phyloP scores from a whole-genome alignment of 2,888 invertebrate genomes.

The Neoaliturus tenellus region DNA sequence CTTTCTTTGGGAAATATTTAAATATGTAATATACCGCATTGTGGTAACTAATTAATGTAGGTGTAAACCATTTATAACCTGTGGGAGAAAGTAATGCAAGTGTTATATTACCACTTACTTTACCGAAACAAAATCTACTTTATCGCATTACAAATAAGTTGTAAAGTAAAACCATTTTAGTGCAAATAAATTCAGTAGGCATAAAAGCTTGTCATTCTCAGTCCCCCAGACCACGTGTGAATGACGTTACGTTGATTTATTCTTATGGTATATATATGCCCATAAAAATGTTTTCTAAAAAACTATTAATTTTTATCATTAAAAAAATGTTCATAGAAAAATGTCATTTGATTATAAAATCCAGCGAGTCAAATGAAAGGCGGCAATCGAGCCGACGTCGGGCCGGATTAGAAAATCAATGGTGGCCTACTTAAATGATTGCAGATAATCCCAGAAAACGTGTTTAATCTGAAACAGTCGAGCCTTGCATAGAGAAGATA shows the following conservation, averaged over 20 bases:
- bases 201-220: too few relatives aligned
- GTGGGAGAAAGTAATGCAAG: too few relatives aligned
- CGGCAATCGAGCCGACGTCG: background rate
- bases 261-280: background rate
- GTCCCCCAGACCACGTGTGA: background rate
- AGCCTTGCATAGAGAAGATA: background rate
- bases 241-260: background rate
- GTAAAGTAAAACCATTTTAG: too few relatives aligned
- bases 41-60: too few relatives aligned
- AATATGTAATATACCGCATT: too few relatives aligned
- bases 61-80: too few relatives aligned
- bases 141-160: too few relatives aligned
- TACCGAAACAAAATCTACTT: too few relatives aligned
- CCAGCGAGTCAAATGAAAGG: background rate
- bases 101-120: too few relatives aligned
- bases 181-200: too few relatives aligned
- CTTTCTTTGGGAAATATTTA: too few relatives aligned
- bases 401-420: slow-evolving; percentile 44
- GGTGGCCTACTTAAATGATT: slow-evolving; percentile 45
- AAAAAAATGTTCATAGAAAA: background rate
- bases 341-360: background rate
- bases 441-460: background rate
- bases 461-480: background rate
- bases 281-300: background rate
- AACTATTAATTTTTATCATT: background rate